phyloP scores from a whole-genome alignment of 2,113 vertebrate genomes.

The Tragelaphus scriptus region DNA sequence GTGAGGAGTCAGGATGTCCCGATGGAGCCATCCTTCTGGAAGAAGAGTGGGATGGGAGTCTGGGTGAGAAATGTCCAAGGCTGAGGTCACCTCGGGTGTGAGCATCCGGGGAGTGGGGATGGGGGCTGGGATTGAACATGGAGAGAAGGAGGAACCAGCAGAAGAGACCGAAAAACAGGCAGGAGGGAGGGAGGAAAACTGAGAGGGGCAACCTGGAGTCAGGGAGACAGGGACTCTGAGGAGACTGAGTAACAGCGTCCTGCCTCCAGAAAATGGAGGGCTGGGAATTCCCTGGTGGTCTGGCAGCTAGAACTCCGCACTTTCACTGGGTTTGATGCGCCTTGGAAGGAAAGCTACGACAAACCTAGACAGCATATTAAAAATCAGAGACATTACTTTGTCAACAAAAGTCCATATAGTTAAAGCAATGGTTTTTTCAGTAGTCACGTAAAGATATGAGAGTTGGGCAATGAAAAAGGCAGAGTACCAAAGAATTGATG shows the following conservation, averaged over 20 bases:
- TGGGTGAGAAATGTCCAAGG: neutral
- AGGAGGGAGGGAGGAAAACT: neutral
- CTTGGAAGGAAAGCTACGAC: neutral
- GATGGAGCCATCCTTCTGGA: neutral
- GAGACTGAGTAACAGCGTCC: neutral
- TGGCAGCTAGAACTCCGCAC: neutral
- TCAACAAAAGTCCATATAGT: neutral
- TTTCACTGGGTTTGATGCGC: neutral
- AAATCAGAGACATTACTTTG: neutral
- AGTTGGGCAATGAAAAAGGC: neutral
- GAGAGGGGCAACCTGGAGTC: neutral
- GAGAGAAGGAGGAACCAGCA: neutral
- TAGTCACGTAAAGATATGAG: neutral
- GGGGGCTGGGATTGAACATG: neutral
- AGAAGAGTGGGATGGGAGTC: neutral
- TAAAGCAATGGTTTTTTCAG: neutral
- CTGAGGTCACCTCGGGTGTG: neutral
- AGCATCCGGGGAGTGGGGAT: neutral
- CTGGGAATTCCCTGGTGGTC: neutral
- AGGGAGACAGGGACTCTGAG: neutral
- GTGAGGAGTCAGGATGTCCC: neutral
- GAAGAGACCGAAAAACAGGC: neutral
- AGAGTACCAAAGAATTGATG: neutral
- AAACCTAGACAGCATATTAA: neutral
- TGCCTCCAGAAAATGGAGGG: neutral